Evolutionary conservation across 2,888 invertebrate genomes (phyloP).

Genomic region (Didymodactylos carnosus): DNA sequence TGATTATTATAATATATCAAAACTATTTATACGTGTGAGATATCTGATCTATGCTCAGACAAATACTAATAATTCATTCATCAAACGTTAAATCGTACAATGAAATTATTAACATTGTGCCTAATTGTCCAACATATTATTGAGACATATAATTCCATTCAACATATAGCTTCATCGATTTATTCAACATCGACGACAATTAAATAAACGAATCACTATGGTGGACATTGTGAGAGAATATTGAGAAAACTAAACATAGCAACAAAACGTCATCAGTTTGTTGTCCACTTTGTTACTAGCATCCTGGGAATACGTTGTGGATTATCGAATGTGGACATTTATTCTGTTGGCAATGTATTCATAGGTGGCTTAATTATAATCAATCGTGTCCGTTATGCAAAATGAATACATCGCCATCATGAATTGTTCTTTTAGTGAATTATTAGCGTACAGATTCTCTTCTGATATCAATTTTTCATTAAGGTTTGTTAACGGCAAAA

Average conservation of each 20-base stretch:
- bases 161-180: background rate
- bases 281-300: background rate
- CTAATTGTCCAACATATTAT: background rate
- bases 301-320: background rate
- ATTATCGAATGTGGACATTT: background rate
- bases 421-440: background rate
- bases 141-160: background rate
- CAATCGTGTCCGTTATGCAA: background rate
- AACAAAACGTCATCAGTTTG: too few species aligned
- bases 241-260: background rate
- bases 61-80: background rate
- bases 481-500: too few species aligned
- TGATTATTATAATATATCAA: background rate
- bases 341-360: slow-evolving; percentile 1
- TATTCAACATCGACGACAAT: background rate
- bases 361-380: background rate
- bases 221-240: background rate
- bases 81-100: background rate
- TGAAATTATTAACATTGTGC: background rate
- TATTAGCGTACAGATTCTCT: too few species aligned
- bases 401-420: background rate
- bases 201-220: background rate
- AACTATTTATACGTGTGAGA: background rate
- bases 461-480: too few species aligned
- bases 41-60: background rate